Evolutionary conservation across 2,113 vertebrate genomes (phyloP), one percentile per base, ranked within the genome.

Genomic region (Mandrillus leucophaeus): DNA sequence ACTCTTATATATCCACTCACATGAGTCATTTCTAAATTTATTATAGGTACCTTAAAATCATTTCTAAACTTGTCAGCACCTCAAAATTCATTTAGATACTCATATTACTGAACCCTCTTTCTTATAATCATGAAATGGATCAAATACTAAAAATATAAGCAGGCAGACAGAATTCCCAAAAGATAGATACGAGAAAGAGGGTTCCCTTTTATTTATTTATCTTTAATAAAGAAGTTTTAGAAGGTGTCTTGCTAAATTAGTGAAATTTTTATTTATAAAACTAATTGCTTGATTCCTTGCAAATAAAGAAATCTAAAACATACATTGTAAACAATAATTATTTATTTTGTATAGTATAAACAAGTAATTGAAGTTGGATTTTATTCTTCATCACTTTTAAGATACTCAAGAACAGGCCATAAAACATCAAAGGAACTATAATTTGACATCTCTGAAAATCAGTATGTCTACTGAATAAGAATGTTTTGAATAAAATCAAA

Each of bases 401-500:
- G 17, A 40, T 83, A 80, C 76, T 96, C 48, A 95, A 84, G 30
- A 92, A 79, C 2, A 90, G 30, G 87, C 9, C 20, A 86, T 80
- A 87, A 92, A 87, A 88, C 5, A 75, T 43, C 20, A 70, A 87
- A 83, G 7, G 6, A 43, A 87, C 92, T 83, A n/a, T 64, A 95
- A 87, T 78, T 6, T 72, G 43, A 0, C 48, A 87, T 83, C 6
- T 72, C n/a, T 64, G 12, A 14, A 90, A 80, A 90, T 86, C 52
- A 83, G 17, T 48, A 72, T 72, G 18, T 79, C 61, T 93, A 48
- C 40, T 25, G 23, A 87, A 80, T 23, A 93, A 95, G 22, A 11
- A 40, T 32, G 23, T 55, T 84, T 68, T 85, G 48, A 92, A 88
- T 81, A 90, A 97, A 96, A 86, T 83, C 76, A 96, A 89, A 80